Evolutionary conservation across 2,888 invertebrate species (phyloP).

Genomic region (Latrodectus hesperus): DNA sequence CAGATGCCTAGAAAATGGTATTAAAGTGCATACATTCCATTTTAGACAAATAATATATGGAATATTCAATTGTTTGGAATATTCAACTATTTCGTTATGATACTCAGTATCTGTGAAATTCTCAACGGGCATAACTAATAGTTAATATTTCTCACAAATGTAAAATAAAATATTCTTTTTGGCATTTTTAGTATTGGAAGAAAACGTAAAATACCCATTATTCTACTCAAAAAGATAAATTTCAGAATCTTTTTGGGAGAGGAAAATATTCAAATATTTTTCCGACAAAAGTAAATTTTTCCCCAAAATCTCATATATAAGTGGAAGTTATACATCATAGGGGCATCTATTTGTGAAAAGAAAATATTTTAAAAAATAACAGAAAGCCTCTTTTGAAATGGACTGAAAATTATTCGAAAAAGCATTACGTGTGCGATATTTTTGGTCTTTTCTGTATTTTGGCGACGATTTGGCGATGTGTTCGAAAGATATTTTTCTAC

Average conservation of each 20-base stretch:
- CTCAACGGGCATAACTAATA: no score
- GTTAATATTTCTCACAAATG: no score
- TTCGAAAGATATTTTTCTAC: conserved; percentile 25
- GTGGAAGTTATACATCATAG: conserved; percentile 40
- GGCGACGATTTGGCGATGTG: conserved; percentile 60
- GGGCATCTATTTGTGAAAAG: conserved; percentile 30
- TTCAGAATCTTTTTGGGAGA: conserved; percentile 26
- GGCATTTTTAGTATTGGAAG: conserved; percentile 15
- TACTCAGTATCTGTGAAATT: no score
- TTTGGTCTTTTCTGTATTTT: conserved; percentile 42
- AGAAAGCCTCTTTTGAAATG: conserved; percentile 40
- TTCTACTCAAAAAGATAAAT: conserved; percentile 41
- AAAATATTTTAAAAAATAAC: conserved; percentile 32
- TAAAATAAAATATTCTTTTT: neutral
- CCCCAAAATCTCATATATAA: conserved; percentile 1
- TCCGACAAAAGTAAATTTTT: conserved; percentile 20
- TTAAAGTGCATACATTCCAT: no score
- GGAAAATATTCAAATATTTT: conserved; percentile 34
- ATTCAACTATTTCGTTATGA: no score
- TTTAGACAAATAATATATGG: no score
- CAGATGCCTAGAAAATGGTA: no score
- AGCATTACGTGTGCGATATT: conserved; percentile 41
- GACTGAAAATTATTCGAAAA: conserved; percentile 63
- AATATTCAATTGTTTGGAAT: no score
- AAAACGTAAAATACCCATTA: conserved; percentile 8